Conservation (phyloP, 2,797 vertebrate genomes). For the Adrianichthys oophorus region DNA sequence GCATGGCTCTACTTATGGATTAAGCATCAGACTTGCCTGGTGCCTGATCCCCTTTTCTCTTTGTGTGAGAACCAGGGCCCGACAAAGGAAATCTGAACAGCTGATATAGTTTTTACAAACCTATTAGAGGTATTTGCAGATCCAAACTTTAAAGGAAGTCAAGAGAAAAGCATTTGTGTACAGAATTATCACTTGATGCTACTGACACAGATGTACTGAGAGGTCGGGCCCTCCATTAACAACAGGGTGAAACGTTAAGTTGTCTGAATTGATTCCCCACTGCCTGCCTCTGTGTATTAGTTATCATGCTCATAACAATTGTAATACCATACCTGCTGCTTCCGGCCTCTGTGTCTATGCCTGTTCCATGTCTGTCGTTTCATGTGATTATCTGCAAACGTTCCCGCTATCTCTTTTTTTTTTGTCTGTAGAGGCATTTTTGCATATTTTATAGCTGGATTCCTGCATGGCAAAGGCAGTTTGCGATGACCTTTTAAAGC, state of each 20-base stretch:
- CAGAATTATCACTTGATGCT: slow-evolving; percentile 8
- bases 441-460: slow-evolving; percentile 17
- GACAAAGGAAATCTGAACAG: slow-evolving; percentile 28
- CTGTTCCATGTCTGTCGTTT: slow-evolving; percentile 46
- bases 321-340: slow-evolving; percentile 38
- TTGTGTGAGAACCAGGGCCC: slow-evolving; percentile 49
- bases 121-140: slow-evolving; percentile 9
- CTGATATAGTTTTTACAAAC: slow-evolving; percentile 2
- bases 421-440: slow-evolving; percentile 35
- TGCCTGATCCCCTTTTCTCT: slow-evolving; percentile 46
- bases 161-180: slow-evolving; percentile 38
- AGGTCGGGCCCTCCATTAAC: slow-evolving; percentile 44
- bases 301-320: slow-evolving; percentile 46
- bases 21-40: slow-evolving; percentile 51
- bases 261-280: slow-evolving; percentile 50
- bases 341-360: slow-evolving; percentile 37
- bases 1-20: slow-evolving; percentile 73
- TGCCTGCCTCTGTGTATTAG: slow-evolving; percentile 56
- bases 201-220: slow-evolving; percentile 32
- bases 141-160: background rate
- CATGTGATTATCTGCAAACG: slow-evolving; percentile 39
- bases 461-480: slow-evolving; percentile 41
- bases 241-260: slow-evolving; percentile 25
- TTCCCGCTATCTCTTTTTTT: slow-evolving; percentile 29
- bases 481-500: slow-evolving; percentile 21